Evolutionary conservation across 2,113 vertebrate species (phyloP).

Genomic region (Lipophrys pholis): DNA sequence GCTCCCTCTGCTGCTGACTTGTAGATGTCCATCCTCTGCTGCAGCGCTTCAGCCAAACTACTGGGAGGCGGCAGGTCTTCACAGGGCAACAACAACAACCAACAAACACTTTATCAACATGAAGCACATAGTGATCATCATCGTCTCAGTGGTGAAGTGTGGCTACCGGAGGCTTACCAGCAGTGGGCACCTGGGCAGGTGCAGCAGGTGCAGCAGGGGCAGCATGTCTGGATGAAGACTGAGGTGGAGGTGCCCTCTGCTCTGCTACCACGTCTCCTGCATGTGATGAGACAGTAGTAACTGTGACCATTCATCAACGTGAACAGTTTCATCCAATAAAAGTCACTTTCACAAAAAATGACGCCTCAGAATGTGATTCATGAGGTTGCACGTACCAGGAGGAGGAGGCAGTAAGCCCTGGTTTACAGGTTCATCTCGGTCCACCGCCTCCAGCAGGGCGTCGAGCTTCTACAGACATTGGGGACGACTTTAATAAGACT

Average conservation of each 20-base stretch:
- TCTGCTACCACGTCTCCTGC: slow-evolving; percentile 66
- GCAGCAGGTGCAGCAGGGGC: slow-evolving; percentile 22
- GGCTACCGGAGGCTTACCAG: slow-evolving; percentile 54
- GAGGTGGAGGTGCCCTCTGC: slow-evolving; percentile 43
- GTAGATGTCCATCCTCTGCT: slow-evolving; percentile 92
- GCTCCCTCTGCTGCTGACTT: slow-evolving; percentile 86
- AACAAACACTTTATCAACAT: neutral
- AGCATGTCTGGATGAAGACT: slow-evolving; percentile 58
- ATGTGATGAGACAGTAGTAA: slow-evolving; percentile 8
- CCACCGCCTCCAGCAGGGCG: slow-evolving; percentile 81
- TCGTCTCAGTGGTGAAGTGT: neutral
- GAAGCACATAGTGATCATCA: neutral
- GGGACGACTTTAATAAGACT: neutral
- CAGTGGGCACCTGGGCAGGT: slow-evolving; percentile 40
- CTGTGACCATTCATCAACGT: too few relatives aligned
- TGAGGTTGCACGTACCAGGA: slow-evolving; percentile 81
- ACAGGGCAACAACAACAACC: slow-evolving; percentile 9
- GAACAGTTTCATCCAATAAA: too few relatives aligned
- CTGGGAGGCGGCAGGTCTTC: slow-evolving; percentile 83
- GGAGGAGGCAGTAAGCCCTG: slow-evolving; percentile 84
- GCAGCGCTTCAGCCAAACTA: slow-evolving; percentile 86
- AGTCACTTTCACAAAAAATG: neutral
- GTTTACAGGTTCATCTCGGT: slow-evolving; percentile 82
- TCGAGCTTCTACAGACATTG: slow-evolving; percentile 84
- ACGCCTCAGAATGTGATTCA: neutral